These are phyloP conservation scores for Plemyria rubiginata DNA, from an alignment of 2,888 invertebrate species.

Conservation along the genomic window DNA sequence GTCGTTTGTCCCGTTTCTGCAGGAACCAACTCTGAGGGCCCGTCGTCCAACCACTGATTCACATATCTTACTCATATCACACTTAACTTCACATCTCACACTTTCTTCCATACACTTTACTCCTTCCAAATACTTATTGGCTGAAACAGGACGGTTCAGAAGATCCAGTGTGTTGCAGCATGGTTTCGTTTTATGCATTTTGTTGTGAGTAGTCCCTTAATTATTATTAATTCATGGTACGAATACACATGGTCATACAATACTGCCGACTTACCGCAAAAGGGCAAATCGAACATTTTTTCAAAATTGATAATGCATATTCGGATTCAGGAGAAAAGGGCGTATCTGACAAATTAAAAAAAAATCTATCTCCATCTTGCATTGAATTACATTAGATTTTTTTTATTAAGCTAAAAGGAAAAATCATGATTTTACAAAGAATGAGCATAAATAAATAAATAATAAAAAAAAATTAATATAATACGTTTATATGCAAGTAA, in stretches of 20 bases:
- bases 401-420: too few species aligned
- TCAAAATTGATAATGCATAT: too few species aligned
- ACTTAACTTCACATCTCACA: conserved; percentile 35
- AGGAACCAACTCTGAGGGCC: conserved; percentile 82
- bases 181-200: conserved; percentile 81
- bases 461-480: too few species aligned
- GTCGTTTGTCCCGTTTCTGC: conserved; percentile 76
- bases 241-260: conserved; percentile 13
- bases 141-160: conserved; percentile 64
- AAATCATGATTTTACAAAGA: too few species aligned
- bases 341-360: too few species aligned
- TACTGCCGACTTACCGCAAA: too few species aligned
- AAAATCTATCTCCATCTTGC: too few species aligned
- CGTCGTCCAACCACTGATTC: conserved; percentile 75
- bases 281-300: too few species aligned
- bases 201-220: conserved; percentile 78
- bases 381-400: too few species aligned
- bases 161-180: conserved; percentile 76
- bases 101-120: conserved; percentile 33
- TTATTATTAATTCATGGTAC: conserved; percentile 36
- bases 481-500: too few species aligned
- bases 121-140: conserved; percentile 53
- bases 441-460: too few species aligned
- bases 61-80: conserved; percentile 46
- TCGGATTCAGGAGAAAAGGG: too few species aligned